phyloP scores from a whole-genome alignment of 2,797 vertebrate species.

The Gymnoscopelus braueri region DNA sequence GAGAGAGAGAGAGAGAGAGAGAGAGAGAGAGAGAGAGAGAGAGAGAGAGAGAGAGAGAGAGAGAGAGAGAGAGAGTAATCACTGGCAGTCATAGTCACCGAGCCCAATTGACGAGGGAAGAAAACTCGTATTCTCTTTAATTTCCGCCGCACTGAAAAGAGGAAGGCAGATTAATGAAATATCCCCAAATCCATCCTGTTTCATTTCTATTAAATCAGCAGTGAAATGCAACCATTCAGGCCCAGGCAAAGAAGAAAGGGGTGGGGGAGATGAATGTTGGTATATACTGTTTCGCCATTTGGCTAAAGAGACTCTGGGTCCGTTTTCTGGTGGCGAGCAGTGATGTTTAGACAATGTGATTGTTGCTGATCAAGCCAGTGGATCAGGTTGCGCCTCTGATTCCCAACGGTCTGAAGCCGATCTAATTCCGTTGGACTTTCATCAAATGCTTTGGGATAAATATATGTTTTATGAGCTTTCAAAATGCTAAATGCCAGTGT shows the following conservation, averaged over 20 bases:
- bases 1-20: conserved; percentile 80
- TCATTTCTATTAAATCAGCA: conserved; percentile 97
- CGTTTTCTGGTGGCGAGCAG: conserved; percentile 58
- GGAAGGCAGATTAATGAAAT: conserved; percentile 98
- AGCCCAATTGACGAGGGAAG: conserved; percentile 77
- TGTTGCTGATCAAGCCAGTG: conserved; percentile 55
- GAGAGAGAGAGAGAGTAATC: conserved; percentile 76
- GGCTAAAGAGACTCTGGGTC: conserved; percentile 62
- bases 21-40: conserved; percentile 71
- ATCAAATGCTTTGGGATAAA: conserved; percentile 48
- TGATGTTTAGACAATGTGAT: conserved; percentile 69
- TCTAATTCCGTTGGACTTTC: conserved; percentile 61
- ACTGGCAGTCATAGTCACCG: conserved; percentile 76
- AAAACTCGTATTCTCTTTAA: conserved; percentile 88
- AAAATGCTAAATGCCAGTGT: too few relatives aligned
- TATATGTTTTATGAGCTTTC: conserved; percentile 21
- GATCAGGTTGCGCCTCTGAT: conserved; percentile 65
- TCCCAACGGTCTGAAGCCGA: conserved; percentile 55
- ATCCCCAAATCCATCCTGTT: conserved; percentile 98
- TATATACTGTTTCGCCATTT: conserved; percentile 86
- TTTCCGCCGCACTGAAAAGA: conserved; percentile 94
- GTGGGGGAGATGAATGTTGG: conserved; percentile 65
- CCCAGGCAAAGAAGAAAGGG: conserved; percentile 65
- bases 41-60: conserved; percentile 71
- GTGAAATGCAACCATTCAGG: conserved; percentile 90